Conservation (phyloP, 2,797 vertebrate species). For the Oryzias dopingdopingensis region DNA sequence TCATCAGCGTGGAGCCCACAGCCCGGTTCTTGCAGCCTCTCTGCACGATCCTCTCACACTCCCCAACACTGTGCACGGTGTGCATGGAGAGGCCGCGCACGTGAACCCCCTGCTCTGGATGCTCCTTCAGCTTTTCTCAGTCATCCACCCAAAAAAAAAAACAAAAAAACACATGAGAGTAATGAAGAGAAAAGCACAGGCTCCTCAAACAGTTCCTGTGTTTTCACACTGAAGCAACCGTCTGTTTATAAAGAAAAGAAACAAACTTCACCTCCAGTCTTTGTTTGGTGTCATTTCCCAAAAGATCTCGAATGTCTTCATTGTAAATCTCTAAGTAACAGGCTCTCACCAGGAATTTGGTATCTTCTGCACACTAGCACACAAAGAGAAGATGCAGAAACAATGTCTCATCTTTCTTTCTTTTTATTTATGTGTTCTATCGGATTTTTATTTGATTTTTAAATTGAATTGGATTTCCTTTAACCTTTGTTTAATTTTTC, state of each 20-base stretch:
- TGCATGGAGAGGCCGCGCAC: constrained; percentile 87
- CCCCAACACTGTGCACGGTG: constrained; percentile 80
- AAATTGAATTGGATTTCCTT: too few relatives aligned
- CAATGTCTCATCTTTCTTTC: too few relatives aligned
- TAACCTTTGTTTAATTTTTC: too few relatives aligned
- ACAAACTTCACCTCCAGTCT: constrained; percentile 81
- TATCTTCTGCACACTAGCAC: constrained; percentile 86
- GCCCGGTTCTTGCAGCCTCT: constrained; percentile 86
- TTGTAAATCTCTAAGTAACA: constrained; percentile 93
- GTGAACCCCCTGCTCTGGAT: constrained; percentile 83
- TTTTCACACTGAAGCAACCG: constrained; percentile 35
- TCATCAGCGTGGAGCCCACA: constrained; percentile 88
- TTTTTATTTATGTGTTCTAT: too few relatives aligned
- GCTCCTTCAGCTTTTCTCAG: constrained; percentile 86
- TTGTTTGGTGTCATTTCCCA: constrained; percentile 87
- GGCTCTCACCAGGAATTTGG: constrained; percentile 87
- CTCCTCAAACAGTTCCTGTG: constrained; percentile 21
- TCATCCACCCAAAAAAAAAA: constrained; percentile 14
- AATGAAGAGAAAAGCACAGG: background rate
- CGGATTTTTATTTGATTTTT: too few relatives aligned
- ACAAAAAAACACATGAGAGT: constrained; percentile 40
- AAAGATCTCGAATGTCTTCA: constrained; percentile 85
- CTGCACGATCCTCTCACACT: constrained; percentile 86
- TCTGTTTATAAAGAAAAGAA: background rate
- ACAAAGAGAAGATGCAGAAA: constrained; percentile 12